Evolutionary conservation across 1,140 invertebrate genomes (phyloP).

Genomic region (Drosophila leontia): DNA sequence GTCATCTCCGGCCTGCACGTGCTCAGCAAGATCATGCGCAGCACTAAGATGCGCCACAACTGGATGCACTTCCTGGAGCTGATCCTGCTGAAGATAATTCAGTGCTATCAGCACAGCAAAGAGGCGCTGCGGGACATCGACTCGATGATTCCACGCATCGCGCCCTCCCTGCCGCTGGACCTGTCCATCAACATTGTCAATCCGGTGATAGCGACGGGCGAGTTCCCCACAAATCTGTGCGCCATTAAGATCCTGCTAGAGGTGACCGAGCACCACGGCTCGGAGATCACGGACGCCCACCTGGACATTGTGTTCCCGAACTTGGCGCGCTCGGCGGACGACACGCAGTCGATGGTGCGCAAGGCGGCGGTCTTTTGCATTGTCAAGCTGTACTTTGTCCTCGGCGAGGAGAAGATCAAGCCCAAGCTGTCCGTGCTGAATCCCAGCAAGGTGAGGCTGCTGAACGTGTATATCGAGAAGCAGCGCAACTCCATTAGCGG

Average conservation of each 20-base stretch:
- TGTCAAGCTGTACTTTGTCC: conserved; percentile 94
- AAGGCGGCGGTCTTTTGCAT: conserved; percentile 98
- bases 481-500: conserved; percentile 63
- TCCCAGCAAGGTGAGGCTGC: conserved; percentile 89
- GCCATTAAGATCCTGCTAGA: conserved; percentile 97
- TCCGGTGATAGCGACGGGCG: conserved; percentile 93
- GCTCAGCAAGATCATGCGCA: conserved; percentile 92
- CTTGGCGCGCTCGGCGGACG: conserved; percentile 94
- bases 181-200: conserved; percentile 87
- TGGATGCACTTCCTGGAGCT: conserved; percentile 95
- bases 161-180: conserved; percentile 89
- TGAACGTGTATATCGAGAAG: conserved; percentile 82
- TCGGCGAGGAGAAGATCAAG: conserved; percentile 93
- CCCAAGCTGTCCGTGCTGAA: conserved; percentile 92
- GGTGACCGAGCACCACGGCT: conserved; percentile 90
- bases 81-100: conserved; percentile 93
- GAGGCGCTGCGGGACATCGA: conserved; percentile 88
- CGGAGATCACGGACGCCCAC: conserved; percentile 90
- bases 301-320: conserved; percentile 94
- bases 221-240: conserved; percentile 94
- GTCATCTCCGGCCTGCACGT: conserved; percentile 91
- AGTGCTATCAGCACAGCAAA: conserved; percentile 92
- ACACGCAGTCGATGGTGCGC: conserved; percentile 94
- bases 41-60: conserved; percentile 89
- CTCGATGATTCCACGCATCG: conserved; percentile 89